These are phyloP conservation scores for Erethizon dorsatum DNA, from an alignment of 2,797 vertebrate species.

Conservation along the genomic window DNA sequence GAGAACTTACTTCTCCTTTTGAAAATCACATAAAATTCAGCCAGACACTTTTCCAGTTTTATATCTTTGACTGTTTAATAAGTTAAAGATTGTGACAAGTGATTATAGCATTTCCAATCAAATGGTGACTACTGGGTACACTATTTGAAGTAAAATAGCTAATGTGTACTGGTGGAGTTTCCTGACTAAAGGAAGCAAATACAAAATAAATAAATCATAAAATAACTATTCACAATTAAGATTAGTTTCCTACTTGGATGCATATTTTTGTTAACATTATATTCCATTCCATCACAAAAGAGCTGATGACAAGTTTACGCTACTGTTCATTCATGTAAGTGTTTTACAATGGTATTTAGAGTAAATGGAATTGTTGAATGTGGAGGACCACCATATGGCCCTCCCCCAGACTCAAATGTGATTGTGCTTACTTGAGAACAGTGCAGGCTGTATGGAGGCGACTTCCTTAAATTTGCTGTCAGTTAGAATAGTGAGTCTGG, in stretches of 20 bases:
- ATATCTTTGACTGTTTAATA: background rate
- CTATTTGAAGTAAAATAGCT: slow-evolving; percentile 29
- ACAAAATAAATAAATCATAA: background rate
- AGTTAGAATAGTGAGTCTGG: too few species aligned
- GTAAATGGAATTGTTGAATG: slow-evolving; percentile 6
- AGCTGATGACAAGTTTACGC: slow-evolving; percentile 30
- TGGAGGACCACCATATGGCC: background rate
- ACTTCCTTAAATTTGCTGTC: too few species aligned
- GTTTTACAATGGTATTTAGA: slow-evolving; percentile 20
- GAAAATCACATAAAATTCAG: background rate
- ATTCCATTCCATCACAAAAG: slow-evolving; percentile 58
- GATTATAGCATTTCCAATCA: background rate
- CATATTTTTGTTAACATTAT: slow-evolving; percentile 48
- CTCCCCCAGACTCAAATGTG: too few species aligned
- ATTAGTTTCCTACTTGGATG: slow-evolving; percentile 18
- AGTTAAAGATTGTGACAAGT: background rate
- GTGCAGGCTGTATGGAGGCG: too few species aligned
- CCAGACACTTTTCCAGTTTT: background rate
- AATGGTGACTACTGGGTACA: background rate
- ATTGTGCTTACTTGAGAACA: too few species aligned
- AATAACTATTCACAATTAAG: background rate
- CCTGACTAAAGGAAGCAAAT: background rate
- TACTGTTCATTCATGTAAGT: slow-evolving; percentile 3
- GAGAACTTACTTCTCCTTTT: background rate
- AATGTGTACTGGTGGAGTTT: background rate